Conservation (phyloP, 2,888 invertebrate species). For the Holacanthella duospinosa region DNA sequence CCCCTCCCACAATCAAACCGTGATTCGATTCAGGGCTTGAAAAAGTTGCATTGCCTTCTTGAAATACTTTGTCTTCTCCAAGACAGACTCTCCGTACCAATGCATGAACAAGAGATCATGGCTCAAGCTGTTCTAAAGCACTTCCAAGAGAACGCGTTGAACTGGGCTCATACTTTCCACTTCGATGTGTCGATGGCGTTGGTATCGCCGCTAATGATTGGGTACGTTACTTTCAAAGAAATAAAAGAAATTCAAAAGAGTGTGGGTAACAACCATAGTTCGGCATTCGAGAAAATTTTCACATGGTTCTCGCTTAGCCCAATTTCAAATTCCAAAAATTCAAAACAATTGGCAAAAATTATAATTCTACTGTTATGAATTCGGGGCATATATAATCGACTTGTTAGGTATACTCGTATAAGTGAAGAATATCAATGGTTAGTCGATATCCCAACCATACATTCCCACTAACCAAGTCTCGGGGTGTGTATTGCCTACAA, state of each 20-base stretch:
- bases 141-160: constrained; percentile 18
- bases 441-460: too few species aligned
- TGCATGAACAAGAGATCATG: constrained; percentile 24
- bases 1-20: constrained; percentile 14
- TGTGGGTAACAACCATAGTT: too few species aligned
- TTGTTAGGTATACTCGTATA: too few species aligned
- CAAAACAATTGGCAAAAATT: neutral
- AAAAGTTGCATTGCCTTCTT: constrained; percentile 32
- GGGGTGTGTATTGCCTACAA: too few species aligned
- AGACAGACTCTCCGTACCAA: constrained; percentile 26
- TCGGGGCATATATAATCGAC: too few species aligned
- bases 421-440: too few species aligned
- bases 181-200: constrained; percentile 28
- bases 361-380: too few species aligned
- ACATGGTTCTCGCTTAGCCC: too few species aligned
- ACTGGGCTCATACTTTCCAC: constrained; percentile 27
- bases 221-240: too few species aligned
- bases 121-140: constrained; percentile 22
- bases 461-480: too few species aligned
- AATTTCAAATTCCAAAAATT: neutral
- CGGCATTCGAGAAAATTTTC: too few species aligned
- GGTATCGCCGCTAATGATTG: constrained; percentile 10
- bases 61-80: constrained; percentile 30
- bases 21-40: constrained; percentile 22
- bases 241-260: too few species aligned